Percentiles rank a stretch among this genome's conserved stretches.
Conservation (phyloP, 1,140 invertebrate species). For the Aradophagus sp. region DNA sequence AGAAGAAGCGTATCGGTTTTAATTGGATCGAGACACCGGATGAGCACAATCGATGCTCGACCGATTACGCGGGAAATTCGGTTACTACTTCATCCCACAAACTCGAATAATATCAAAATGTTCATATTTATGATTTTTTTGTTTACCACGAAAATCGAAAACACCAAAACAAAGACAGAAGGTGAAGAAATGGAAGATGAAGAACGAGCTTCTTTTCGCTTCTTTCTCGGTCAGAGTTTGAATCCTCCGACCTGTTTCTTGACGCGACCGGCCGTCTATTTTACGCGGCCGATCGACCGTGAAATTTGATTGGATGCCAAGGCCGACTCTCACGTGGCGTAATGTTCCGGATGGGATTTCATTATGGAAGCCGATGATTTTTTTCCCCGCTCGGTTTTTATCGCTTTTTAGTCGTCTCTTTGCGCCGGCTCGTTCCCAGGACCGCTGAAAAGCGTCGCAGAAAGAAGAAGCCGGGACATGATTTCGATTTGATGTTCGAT, state of each 20-base stretch:
- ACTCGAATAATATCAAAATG: no score
- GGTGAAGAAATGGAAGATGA: no score
- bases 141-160: no score
- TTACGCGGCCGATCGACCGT: constrained; percentile 61
- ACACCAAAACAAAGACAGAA: no score
- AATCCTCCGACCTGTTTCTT: constrained; percentile 58
- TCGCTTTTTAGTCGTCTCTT: constrained; percentile 30
- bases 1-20: constrained; percentile 21
- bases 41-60: no score
- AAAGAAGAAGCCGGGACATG: constrained; percentile 14
- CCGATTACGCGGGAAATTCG: no score
- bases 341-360: constrained; percentile 68
- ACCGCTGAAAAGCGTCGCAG: no score
- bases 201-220: no score
- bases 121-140: no score
- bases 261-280: constrained; percentile 23
- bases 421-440: constrained; percentile 36
- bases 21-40: constrained; percentile 38
- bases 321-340: constrained; percentile 67
- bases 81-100: no score
- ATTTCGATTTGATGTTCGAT: constrained; percentile 26
- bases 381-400: constrained; percentile 23
- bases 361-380: constrained; percentile 51
- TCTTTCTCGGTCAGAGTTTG: neutral
- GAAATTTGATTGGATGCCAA: constrained; percentile 65